phyloP scores from a whole-genome alignment of 2,113 vertebrate genomes.

The Bungarus multicinctus region DNA sequence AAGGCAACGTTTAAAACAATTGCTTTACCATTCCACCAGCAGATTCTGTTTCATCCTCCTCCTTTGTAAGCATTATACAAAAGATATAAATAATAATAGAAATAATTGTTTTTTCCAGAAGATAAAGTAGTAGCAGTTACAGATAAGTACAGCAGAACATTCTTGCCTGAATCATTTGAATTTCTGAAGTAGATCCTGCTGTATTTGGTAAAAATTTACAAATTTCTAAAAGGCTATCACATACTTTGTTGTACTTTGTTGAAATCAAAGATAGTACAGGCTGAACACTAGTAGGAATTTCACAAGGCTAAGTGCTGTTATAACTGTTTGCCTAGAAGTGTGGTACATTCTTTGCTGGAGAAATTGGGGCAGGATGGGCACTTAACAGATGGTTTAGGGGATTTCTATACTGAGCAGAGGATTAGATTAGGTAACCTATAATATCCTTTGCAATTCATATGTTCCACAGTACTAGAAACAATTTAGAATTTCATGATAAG shows the following conservation, averaged over 20 bases:
- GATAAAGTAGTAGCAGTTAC: conserved; percentile 17
- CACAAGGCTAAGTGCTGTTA: background rate
- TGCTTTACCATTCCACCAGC: conserved; percentile 81
- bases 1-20: conserved; percentile 34
- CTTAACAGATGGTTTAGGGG: background rate
- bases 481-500: background rate
- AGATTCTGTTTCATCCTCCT: conserved; percentile 83
- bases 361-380: background rate
- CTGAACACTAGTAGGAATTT: background rate
- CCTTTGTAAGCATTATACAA: conserved; percentile 75
- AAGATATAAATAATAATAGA: conserved; percentile 40
- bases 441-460: background rate
- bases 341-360: background rate
- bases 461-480: background rate
- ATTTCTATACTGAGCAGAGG: background rate
- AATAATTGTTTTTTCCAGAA: conserved; percentile 51
- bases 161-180: background rate
- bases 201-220: background rate
- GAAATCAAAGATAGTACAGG: background rate
- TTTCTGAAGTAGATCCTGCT: background rate
- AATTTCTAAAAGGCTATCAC: background rate
- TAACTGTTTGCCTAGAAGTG: background rate
- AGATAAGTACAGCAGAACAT: background rate
- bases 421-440: background rate
- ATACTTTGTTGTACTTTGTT: background rate